phyloP scores from a whole-genome alignment of 2,113 vertebrate genomes.

The Arizona elegans region DNA sequence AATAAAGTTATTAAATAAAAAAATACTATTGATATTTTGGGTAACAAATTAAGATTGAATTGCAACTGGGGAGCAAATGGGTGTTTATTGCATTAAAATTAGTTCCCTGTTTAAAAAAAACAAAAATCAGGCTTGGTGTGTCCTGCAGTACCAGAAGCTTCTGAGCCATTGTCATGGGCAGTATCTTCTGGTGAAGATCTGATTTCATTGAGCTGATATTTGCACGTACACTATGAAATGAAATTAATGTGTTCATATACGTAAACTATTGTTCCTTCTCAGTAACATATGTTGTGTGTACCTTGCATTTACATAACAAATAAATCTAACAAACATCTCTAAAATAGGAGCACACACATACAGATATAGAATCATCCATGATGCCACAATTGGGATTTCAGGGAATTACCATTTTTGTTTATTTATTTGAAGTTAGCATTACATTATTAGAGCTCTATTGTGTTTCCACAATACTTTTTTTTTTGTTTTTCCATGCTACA shows the following conservation, averaged over 20 bases:
- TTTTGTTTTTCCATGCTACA: not conserved
- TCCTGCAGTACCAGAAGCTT: not conserved
- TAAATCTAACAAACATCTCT: not conserved
- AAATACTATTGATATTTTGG: not conserved
- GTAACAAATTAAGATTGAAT: not conserved
- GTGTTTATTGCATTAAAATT: not conserved
- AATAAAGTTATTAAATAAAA: not conserved
- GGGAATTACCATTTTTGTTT: constrained; percentile 4
- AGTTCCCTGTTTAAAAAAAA: not conserved
- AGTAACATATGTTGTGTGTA: not conserved
- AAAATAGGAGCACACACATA: not conserved
- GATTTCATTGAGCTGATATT: not conserved
- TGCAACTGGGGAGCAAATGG: not conserved
- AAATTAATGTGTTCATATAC: not conserved
- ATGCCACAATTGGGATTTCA: not conserved
- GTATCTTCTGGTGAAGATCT: not conserved
- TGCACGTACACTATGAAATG: not conserved
- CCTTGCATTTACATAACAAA: not conserved
- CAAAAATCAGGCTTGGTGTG: not conserved
- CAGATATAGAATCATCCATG: not conserved
- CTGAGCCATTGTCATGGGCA: not conserved
- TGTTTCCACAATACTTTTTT: not conserved
- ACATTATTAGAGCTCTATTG: not conserved
- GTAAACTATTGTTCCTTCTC: not conserved
- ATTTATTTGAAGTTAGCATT: not conserved